These are phyloP conservation scores for Oryzias sinensis DNA, from an alignment of 2,797 vertebrate species.

Conservation along the genomic window DNA sequence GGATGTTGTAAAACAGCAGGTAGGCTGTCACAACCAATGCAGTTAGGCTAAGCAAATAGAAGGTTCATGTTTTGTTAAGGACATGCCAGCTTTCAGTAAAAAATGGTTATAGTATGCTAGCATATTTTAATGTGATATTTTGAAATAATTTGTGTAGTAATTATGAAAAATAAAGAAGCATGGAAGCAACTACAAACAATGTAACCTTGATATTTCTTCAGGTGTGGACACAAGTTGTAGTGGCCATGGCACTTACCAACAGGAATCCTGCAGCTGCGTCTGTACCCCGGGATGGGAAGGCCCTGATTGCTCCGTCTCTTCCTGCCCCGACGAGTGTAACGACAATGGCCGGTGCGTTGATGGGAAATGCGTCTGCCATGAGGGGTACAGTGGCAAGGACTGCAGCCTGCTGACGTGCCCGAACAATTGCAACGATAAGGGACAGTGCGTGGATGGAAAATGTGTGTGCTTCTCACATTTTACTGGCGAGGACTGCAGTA, in stretches of 20 bases:
- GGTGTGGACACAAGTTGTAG: constrained; percentile 79
- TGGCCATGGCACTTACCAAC: constrained; percentile 78
- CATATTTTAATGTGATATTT: not conserved
- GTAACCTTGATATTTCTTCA: constrained; percentile 21
- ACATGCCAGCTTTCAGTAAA: too few species aligned
- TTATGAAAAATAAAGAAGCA: not conserved
- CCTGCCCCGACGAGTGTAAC: constrained; percentile 83
- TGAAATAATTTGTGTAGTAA: not conserved
- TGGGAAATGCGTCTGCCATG: constrained; percentile 80
- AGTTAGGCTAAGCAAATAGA: not conserved
- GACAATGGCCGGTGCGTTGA: constrained; percentile 81
- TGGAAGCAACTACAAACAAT: not conserved
- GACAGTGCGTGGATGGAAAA: constrained; percentile 78
- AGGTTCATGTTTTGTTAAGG: not conserved
- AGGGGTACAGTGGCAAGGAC: constrained; percentile 79
- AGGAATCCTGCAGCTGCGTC: constrained; percentile 77
- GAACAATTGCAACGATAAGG: constrained; percentile 82
- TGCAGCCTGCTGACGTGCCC: constrained; percentile 81
- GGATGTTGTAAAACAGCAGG: constrained; percentile 81
- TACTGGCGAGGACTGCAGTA: constrained; percentile 79
- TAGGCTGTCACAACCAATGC: constrained; percentile 10
- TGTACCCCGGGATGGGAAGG: constrained; percentile 87
- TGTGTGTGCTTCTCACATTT: constrained; percentile 83
- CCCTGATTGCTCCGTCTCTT: constrained; percentile 76
- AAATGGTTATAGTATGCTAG: too few species aligned